Evolutionary conservation across 2,888 invertebrate species (phyloP).

Genomic region (Pinctada fucata): DNA sequence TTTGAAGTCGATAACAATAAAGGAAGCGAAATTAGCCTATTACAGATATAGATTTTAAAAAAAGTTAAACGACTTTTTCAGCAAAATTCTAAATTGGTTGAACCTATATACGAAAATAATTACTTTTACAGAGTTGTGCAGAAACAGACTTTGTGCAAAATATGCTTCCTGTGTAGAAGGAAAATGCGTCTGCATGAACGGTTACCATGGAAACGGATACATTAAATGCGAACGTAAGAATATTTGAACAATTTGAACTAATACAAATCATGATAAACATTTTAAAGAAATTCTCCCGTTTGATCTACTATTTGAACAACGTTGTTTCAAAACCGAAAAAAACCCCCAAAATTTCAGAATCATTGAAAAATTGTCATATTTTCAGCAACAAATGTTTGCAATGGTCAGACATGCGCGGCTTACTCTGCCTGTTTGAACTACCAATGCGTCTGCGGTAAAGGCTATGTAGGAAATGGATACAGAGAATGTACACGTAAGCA

Average conservation of each 20-base stretch:
- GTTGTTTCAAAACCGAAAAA: too few relatives aligned
- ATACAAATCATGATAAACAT: not conserved
- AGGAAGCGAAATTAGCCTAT: too few relatives aligned
- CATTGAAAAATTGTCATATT: too few relatives aligned
- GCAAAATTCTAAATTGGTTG: too few relatives aligned
- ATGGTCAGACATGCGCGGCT: slow-evolving; percentile 8
- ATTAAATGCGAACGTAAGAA: slow-evolving; percentile 19
- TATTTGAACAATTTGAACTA: not conserved
- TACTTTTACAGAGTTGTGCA: slow-evolving; percentile 2
- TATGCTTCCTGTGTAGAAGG: not conserved
- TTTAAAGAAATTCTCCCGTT: too few relatives aligned
- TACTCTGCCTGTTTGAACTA: slow-evolving; percentile 21
- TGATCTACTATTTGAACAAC: too few relatives aligned
- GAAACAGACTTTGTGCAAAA: slow-evolving; percentile 12
- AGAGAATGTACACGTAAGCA: slow-evolving; percentile 18
- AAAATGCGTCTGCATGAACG: slow-evolving; percentile 12
- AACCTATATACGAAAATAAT: too few relatives aligned
- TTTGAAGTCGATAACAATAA: too few relatives aligned
- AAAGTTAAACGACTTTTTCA: too few relatives aligned
- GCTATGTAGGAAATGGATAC: slow-evolving; percentile 20
- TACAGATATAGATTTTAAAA: too few relatives aligned
- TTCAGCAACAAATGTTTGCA: slow-evolving; percentile 5
- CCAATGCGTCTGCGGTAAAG: slow-evolving; percentile 18
- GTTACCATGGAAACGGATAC: slow-evolving; percentile 24
- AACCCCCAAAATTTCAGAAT: too few relatives aligned